These are phyloP conservation scores for Drosophila dives DNA, from an alignment of 2,888 invertebrate genomes.

Conservation along the genomic window DNA sequence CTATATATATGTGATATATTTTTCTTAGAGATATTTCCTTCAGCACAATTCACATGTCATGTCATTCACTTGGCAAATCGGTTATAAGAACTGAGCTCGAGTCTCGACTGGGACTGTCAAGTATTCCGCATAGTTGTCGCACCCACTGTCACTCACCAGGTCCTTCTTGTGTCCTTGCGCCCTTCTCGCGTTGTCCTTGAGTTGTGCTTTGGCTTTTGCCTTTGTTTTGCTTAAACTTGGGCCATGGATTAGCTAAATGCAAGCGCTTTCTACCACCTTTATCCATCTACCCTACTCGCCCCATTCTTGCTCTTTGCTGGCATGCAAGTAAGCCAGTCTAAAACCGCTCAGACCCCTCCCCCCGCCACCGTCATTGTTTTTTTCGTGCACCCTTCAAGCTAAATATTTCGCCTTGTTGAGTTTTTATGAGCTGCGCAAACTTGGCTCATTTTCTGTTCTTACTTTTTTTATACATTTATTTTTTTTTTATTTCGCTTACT, in stretches of 20 bases:
- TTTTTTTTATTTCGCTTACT: conserved; percentile 48
- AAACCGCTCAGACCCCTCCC: not conserved
- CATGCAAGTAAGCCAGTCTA: conserved; percentile 42
- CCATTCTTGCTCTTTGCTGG: conserved; percentile 1
- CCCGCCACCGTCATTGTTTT: conserved; percentile 7
- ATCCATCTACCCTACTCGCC: conserved; percentile 4
- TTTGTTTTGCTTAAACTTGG: conserved; percentile 70
- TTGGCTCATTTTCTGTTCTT: conserved; percentile 31
- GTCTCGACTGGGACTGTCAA: conserved; percentile 63
- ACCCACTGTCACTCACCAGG: conserved; percentile 47
- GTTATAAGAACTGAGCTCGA: conserved; percentile 52
- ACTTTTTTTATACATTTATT: conserved; percentile 24
- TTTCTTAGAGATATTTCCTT: not conserved
- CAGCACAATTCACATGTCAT: conserved; percentile 22
- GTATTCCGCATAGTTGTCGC: conserved; percentile 63
- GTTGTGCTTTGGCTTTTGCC: conserved; percentile 51
- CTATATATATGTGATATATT: not conserved
- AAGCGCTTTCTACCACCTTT: conserved; percentile 23
- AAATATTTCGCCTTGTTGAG: conserved; percentile 70
- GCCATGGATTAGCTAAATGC: conserved; percentile 76
- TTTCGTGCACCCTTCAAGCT: conserved; percentile 62
- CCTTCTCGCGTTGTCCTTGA: conserved; percentile 45
- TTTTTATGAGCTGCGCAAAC: conserved; percentile 73
- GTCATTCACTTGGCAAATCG: not conserved
- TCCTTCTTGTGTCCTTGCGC: conserved; percentile 35